Percentiles rank a stretch among this genome's conserved stretches.
Evolutionary conservation across 2,888 invertebrate species (phyloP).

Genomic region (Rhogogaster chlorosoma): DNA sequence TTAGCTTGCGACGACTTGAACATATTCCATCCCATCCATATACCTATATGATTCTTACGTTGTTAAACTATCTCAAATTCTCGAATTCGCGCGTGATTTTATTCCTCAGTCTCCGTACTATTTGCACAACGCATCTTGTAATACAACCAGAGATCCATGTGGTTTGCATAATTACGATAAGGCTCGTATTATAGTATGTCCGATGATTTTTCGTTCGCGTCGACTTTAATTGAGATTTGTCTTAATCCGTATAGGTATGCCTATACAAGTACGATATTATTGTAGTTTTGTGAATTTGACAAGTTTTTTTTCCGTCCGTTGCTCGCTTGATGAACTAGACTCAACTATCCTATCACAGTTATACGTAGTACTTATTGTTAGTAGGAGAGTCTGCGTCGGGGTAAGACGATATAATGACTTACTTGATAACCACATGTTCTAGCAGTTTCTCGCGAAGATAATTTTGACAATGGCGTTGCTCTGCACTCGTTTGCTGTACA

Average conservation of each 20-base stretch:
- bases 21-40: too few species aligned
- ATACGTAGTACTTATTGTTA: too few species aligned
- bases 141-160: neutral
- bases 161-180: neutral
- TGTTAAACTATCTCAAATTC: too few species aligned
- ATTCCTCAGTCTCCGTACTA: neutral
- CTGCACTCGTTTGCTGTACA: conserved; percentile 15
- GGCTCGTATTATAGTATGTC: neutral
- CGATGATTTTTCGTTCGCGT: neutral
- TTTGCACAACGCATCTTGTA: neutral
- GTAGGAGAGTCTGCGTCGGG: neutral
- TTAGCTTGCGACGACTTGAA: neutral
- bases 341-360: neutral
- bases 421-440: conserved; percentile 36
- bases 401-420: neutral
- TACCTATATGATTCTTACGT: too few species aligned
- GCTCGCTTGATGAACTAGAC: neutral
- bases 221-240: neutral
- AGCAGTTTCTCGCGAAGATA: neutral
- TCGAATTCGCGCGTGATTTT: too few species aligned
- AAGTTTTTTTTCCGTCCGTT: neutral
- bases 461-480: conserved; percentile 4
- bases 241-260: too few species aligned
- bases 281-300: neutral
- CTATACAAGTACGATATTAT: too few species aligned